A percentile compares a stretch with the other conserved stretches of the same genome.
Evolutionary conservation across 2,113 vertebrate species (phyloP).

Genomic region (Amblyornis subalaris): DNA sequence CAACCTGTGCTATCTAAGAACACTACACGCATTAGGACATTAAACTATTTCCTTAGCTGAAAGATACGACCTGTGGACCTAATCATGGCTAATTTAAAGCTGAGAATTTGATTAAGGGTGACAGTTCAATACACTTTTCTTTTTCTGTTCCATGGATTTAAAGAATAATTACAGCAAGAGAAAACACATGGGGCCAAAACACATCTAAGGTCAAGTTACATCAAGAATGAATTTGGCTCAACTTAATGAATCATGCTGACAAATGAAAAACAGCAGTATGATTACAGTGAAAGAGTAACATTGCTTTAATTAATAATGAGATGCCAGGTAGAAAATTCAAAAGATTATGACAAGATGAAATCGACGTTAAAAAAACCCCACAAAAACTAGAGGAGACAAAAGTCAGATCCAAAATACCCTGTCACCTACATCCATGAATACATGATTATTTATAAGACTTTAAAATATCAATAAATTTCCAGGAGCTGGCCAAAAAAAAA

Average conservation of each 20-base stretch:
- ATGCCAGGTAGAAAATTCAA: neutral
- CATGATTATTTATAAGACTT: neutral
- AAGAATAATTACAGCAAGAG: conserved; percentile 41
- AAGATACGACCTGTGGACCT: conserved; percentile 15
- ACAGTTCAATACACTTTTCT: conserved; percentile 38
- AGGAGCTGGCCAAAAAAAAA: neutral
- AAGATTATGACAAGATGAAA: neutral
- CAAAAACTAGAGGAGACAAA: neutral
- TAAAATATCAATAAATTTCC: neutral
- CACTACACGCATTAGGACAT: neutral
- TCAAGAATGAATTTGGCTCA: conserved; percentile 34
- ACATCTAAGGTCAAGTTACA: conserved; percentile 53
- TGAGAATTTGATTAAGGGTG: conserved; percentile 47
- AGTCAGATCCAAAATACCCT: neutral
- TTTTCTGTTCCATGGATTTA: conserved; percentile 21
- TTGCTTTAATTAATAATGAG: conserved; percentile 1
- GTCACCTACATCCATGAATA: neutral
- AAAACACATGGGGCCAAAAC: conserved; percentile 50
- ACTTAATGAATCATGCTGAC: conserved; percentile 46
- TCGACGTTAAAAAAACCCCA: fast-evolving
- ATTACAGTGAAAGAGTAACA: neutral
- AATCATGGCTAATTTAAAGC: conserved; percentile 47
- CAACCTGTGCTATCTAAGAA: neutral
- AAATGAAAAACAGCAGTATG: conserved; percentile 40
- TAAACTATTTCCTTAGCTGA: conserved; percentile 29